Evolutionary conservation across 2,113 vertebrate genomes (phyloP), one percentile per base, ranked within the genome.

Genomic region (Clarias macrocephalus): DNA sequence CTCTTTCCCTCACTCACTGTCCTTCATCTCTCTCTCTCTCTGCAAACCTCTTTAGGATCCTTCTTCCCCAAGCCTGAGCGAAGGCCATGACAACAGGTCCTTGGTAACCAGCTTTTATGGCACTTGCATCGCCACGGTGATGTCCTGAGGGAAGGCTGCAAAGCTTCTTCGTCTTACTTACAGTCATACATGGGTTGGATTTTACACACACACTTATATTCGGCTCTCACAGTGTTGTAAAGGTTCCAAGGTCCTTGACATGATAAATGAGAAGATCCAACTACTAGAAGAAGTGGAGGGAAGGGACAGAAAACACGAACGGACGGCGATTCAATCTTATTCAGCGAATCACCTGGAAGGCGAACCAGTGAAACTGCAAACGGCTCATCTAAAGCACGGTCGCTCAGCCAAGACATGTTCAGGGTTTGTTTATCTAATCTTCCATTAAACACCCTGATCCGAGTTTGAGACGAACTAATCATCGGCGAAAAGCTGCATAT

Each of bases 111-210:
- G 48, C 81, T 25, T 84, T 56, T 15, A 28, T 18, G 18, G 30
- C 25, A 21, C 65, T 70, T 19, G 11, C 21, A 33, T 84, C 68
- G n/a, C 21, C 68, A 11, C 11, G 56, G 83, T 3, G 2, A 42
- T 73, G 21, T 54, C 83, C 54, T 23, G 21, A 59, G 83, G 66
- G 30, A 12, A 37, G 54, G 19, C 52, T 16, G 42, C 12, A n/a
- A 28, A 75, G 13, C 19, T 68, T 84, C 28, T 75, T 72, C 54
- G 72, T 84, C 68, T 84, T 75, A 57, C 68, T 84, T 84, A 75
- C 54, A 6, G 56, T 75, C 83, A 84, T 12, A 75, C 0, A 4
- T 84, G 83, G 83, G n/a, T 72, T 42, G 59, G 57, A 84, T 11
- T 33, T 84, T 42, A 59, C 82, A 84, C 66, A 72, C 48, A 72